A percentile compares a stretch with the other conserved stretches of the same genome.
phyloP scores from a whole-genome alignment of 2,113 vertebrate species.

The Nanorana parkeri region DNA sequence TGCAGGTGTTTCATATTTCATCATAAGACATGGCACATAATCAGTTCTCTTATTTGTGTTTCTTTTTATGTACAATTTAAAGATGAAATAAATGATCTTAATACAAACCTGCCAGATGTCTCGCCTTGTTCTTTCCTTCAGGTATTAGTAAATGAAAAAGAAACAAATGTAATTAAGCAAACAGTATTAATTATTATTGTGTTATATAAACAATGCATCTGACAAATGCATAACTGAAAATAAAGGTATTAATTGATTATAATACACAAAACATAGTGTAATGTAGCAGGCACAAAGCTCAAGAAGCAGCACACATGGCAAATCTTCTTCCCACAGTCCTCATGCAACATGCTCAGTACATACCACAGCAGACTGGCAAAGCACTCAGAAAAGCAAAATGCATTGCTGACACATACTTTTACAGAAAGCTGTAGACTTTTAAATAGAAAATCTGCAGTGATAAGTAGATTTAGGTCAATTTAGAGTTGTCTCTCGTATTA shows the following conservation, averaged over 20 bases:
- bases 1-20: background rate
- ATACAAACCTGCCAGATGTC: constrained; percentile 89
- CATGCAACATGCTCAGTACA: constrained; percentile 70
- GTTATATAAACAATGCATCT: constrained; percentile 65
- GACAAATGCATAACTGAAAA: constrained; percentile 58
- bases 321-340: constrained; percentile 33
- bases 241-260: constrained; percentile 58
- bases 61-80: background rate
- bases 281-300: constrained; percentile 60
- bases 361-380: constrained; percentile 71
- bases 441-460: constrained; percentile 60
- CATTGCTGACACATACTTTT: constrained; percentile 62
- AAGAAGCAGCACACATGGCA: constrained; percentile 61
- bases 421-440: constrained; percentile 63
- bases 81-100: constrained; percentile 68
- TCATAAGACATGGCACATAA: background rate
- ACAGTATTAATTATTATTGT: constrained; percentile 60
- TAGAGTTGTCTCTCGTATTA: constrained; percentile 14
- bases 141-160: constrained; percentile 73
- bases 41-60: background rate
- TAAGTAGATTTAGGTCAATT: constrained; percentile 58
- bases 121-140: constrained; percentile 94
- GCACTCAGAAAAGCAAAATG: constrained; percentile 67
- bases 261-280: constrained; percentile 57
- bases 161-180: constrained; percentile 65